Percentiles rank a stretch among this genome's conserved stretches.
phyloP scores from a whole-genome alignment of 1,140 invertebrate genomes.

The Drosophila kanapiae region DNA sequence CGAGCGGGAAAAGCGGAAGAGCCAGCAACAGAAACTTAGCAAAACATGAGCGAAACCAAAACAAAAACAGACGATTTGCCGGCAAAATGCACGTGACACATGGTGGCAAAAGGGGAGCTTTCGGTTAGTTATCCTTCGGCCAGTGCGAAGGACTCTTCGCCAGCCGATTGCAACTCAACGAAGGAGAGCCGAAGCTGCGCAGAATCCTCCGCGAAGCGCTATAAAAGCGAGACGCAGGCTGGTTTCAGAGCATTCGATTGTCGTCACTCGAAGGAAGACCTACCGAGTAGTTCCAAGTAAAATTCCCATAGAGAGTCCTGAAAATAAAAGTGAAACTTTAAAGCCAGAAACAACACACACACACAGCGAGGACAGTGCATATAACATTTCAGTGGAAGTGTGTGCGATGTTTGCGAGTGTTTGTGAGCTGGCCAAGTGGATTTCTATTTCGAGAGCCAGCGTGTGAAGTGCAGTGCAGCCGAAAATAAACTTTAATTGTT shows the following conservation, averaged over 20 bases:
- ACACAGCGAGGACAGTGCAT: constrained; percentile 6
- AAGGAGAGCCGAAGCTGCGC: constrained; percentile 42
- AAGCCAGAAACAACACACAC: constrained; percentile 24
- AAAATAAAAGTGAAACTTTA: constrained; percentile 76
- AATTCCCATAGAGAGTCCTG: constrained; percentile 36
- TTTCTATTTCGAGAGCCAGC: constrained; percentile 63
- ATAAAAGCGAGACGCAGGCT: constrained; percentile 58
- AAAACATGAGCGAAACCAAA: constrained; percentile 66
- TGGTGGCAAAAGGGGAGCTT: not conserved
- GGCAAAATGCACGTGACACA: constrained; percentile 73
- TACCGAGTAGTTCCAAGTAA: constrained; percentile 9
- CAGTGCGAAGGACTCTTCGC: not conserved
- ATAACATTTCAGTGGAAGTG: constrained; percentile 1
- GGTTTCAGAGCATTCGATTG: constrained; percentile 57
- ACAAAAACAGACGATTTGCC: constrained; percentile 77
- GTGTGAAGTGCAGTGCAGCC: constrained; percentile 49
- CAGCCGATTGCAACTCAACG: constrained; percentile 29
- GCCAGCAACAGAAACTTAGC: constrained; percentile 42
- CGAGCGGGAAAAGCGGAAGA: constrained; percentile 26
- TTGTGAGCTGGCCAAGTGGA: constrained; percentile 55
- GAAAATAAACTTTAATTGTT: constrained; percentile 13
- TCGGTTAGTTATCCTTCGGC: constrained; percentile 16
- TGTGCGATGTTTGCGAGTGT: constrained; percentile 40
- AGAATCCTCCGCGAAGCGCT: constrained; percentile 56
- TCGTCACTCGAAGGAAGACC: constrained; percentile 54